phyloP scores from a whole-genome alignment of 2,113 vertebrate species.

The Anarhynchus alexandrinus region DNA sequence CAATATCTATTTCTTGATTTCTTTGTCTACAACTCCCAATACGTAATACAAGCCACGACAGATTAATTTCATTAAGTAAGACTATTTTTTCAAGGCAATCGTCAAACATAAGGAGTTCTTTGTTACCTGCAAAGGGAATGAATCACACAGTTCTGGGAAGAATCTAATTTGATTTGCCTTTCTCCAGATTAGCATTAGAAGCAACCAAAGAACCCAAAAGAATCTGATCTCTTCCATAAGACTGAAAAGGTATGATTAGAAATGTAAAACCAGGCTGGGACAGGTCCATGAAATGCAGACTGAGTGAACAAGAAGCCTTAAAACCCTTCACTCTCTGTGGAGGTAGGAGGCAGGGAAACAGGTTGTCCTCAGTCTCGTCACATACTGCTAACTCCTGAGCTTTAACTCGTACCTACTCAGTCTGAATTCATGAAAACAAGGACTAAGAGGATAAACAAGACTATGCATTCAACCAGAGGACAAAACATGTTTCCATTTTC shows the following conservation, averaged over 20 bases:
- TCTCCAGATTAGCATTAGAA: background rate
- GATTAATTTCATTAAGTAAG: conserved; percentile 35
- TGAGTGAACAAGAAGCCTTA: background rate
- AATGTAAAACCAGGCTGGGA: conserved; percentile 10
- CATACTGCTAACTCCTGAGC: background rate
- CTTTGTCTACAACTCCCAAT: conserved; percentile 4
- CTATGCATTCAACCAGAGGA: background rate
- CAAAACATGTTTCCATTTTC: background rate
- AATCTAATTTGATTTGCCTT: background rate
- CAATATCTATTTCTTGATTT: conserved; percentile 20
- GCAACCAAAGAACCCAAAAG: conserved; percentile 15
- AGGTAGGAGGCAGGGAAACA: background rate
- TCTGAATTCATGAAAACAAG: background rate
- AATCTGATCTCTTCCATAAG: conserved; percentile 23
- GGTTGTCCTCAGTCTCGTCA: background rate
- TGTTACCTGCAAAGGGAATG: background rate
- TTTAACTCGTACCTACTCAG: background rate
- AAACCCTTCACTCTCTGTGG: background rate
- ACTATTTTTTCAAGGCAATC: conserved; percentile 30
- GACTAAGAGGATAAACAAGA: background rate
- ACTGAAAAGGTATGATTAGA: background rate
- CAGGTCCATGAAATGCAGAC: background rate
- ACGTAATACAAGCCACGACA: background rate
- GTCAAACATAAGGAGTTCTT: conserved; percentile 12
- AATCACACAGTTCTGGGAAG: background rate